Percentiles rank a stretch among this genome's conserved stretches.
phyloP scores from a whole-genome alignment of 2,113 vertebrate genomes.

The Corythornis madagascariensis region DNA sequence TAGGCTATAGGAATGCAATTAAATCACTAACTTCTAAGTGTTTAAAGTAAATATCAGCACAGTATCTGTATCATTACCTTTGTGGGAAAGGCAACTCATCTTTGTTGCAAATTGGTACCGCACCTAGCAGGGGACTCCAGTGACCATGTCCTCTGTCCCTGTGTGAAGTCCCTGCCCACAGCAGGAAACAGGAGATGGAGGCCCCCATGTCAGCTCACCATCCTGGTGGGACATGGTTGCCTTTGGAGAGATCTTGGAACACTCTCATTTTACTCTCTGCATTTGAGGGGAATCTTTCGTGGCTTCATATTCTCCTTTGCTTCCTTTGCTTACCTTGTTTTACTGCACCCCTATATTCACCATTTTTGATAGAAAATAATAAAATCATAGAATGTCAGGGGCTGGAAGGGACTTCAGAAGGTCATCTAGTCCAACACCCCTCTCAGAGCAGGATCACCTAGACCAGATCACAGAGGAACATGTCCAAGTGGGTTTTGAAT shows the following conservation, averaged over 20 bases:
- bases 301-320: background rate
- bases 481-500: no score
- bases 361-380: background rate
- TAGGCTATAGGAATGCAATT: background rate
- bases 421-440: no score
- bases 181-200: background rate
- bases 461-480: no score
- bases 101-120: background rate
- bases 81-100: background rate
- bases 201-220: rapidly evolving
- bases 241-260: background rate
- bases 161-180: background rate
- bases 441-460: no score
- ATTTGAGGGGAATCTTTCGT: background rate
- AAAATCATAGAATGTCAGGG: no score
- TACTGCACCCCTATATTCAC: background rate
- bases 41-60: background rate
- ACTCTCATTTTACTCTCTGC: background rate
- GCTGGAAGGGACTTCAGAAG: no score
- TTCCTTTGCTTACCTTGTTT: background rate
- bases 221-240: background rate
- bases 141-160: background rate
- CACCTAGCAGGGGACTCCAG: background rate
- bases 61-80: background rate
- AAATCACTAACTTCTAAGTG: background rate